Conservation (phyloP, 2,888 invertebrate genomes). For the Sisyra terminalis region DNA sequence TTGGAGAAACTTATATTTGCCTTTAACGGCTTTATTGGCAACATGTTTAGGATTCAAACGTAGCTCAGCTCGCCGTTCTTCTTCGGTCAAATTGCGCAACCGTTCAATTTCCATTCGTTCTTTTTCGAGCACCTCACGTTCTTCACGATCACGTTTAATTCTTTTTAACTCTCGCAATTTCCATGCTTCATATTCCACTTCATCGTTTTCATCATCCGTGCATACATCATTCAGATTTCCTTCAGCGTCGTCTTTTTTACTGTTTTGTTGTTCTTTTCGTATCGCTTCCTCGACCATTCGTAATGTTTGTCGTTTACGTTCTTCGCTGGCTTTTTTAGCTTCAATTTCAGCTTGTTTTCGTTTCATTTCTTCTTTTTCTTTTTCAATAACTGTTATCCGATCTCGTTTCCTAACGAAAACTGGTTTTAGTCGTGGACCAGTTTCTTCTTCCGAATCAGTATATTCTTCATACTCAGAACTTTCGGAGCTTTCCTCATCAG, state of each 20-base stretch:
- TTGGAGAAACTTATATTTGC: conserved; percentile 98
- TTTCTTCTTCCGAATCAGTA: conserved; percentile 80
- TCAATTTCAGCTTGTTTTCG: conserved; percentile 75
- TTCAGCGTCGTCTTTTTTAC: conserved; percentile 50
- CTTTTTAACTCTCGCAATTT: conserved; percentile 91
- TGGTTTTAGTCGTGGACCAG: conserved; percentile 80
- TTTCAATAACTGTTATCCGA: conserved; percentile 87
- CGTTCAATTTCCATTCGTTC: conserved; percentile 81
- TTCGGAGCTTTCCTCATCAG: conserved; percentile 46
- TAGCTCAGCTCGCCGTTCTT: conserved; percentile 79
- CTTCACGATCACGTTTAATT: conserved; percentile 91
- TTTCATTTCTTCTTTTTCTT: conserved; percentile 72
- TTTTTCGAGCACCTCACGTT: conserved; percentile 79
- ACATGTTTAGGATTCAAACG: conserved; percentile 81
- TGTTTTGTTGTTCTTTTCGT: conserved; percentile 53
- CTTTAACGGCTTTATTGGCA: conserved; percentile 89
- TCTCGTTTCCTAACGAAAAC: conserved; percentile 89
- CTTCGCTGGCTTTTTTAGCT: conserved; percentile 71
- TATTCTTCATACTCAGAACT: conserved; percentile 76
- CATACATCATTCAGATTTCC: conserved; percentile 71
- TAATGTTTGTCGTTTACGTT: conserved; percentile 72
- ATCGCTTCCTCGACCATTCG: conserved; percentile 82
- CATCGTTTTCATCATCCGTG: conserved; percentile 91
- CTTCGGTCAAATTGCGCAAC: conserved; percentile 86
- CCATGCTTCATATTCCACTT: conserved; percentile 95